Evolutionary conservation across 1,140 invertebrate species (phyloP).

Genomic region (Thaumatotibia leucotreta): DNA sequence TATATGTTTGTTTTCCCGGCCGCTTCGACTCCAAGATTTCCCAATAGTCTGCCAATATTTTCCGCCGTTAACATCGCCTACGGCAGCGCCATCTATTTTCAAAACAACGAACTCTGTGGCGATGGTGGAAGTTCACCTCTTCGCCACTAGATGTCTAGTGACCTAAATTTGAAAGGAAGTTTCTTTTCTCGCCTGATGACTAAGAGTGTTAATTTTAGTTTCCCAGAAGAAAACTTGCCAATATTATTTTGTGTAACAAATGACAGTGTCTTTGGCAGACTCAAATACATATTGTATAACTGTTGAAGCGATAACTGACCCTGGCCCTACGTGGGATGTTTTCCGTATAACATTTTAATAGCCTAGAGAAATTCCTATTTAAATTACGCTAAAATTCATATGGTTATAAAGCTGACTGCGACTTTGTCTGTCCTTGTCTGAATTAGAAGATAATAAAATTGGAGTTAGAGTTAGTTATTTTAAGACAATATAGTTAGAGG

Average conservation of each 20-base stretch:
- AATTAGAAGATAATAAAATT: too few relatives aligned
- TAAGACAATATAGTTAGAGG: too few relatives aligned
- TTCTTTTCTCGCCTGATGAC: conserved; percentile 18
- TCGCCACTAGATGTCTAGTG: conserved; percentile 40
- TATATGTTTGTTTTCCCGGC: too few relatives aligned
- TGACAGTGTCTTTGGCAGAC: conserved; percentile 7
- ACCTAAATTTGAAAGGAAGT: conserved; percentile 22
- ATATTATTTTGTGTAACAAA: conserved; percentile 14
- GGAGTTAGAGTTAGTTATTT: too few relatives aligned
- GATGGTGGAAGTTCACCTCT: conserved; percentile 20
- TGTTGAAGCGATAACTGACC: not conserved
- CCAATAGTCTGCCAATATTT: not conserved
- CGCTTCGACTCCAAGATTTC: not conserved
- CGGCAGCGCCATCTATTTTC: conserved; percentile 37
- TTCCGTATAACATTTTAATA: not conserved
- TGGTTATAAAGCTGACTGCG: too few relatives aligned
- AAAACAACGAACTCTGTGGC: conserved; percentile 13
- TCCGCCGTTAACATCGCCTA: conserved; percentile 12
- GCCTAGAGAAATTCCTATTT: not conserved
- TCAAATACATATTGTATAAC: not conserved
- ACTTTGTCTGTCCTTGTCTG: too few relatives aligned
- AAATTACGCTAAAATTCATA: too few relatives aligned
- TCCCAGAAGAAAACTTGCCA: conserved; percentile 19
- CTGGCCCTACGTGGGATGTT: not conserved
- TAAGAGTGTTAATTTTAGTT: conserved; percentile 22